A percentile compares a stretch with the other conserved stretches of the same genome.
phyloP scores from a whole-genome alignment of 2,797 vertebrate genomes.

The Pelochelys cantorii region DNA sequence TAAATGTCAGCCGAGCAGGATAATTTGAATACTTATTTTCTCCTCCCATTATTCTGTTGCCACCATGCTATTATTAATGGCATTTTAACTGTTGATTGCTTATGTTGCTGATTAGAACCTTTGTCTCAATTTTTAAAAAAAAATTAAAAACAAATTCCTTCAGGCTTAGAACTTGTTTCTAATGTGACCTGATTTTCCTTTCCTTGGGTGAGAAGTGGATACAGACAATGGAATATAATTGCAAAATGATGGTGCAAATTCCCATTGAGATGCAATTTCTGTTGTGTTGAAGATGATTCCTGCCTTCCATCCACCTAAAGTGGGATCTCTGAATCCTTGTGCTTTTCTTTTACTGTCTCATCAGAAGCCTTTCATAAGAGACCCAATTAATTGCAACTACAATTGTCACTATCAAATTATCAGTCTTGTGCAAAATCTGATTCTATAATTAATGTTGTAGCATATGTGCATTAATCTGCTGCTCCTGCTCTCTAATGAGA shows the following conservation, averaged over 20 bases:
- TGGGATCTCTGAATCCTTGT: slow-evolving; percentile 15
- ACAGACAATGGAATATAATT: slow-evolving; percentile 69
- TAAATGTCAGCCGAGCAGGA: slow-evolving; percentile 84
- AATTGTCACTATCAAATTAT: slow-evolving; percentile 75
- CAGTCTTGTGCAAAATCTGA: slow-evolving; percentile 71
- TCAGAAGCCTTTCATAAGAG: slow-evolving; percentile 53
- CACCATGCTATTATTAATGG: slow-evolving; percentile 79
- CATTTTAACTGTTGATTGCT: slow-evolving; percentile 81
- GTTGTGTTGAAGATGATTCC: slow-evolving; percentile 38
- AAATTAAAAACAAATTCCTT: slow-evolving; percentile 48
- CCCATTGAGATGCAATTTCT: slow-evolving; percentile 49
- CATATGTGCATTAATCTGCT: slow-evolving; percentile 76
- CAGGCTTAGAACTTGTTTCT: slow-evolving; percentile 23
- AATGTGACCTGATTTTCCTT: slow-evolving; percentile 42
- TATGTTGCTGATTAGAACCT: slow-evolving; percentile 78
- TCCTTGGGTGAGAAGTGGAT: slow-evolving; percentile 41
- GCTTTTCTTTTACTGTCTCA: slow-evolving; percentile 46
- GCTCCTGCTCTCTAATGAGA: slow-evolving; percentile 74
- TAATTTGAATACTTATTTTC: slow-evolving; percentile 82
- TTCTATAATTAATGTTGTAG: slow-evolving; percentile 79
- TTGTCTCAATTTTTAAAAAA: slow-evolving; percentile 48
- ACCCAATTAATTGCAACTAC: slow-evolving; percentile 68
- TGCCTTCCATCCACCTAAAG: slow-evolving; percentile 18
- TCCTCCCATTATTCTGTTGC: slow-evolving; percentile 78
- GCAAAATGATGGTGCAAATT: slow-evolving; percentile 58